Conservation (phyloP, 2,888 invertebrate species). For the Arctia plantaginis region DNA sequence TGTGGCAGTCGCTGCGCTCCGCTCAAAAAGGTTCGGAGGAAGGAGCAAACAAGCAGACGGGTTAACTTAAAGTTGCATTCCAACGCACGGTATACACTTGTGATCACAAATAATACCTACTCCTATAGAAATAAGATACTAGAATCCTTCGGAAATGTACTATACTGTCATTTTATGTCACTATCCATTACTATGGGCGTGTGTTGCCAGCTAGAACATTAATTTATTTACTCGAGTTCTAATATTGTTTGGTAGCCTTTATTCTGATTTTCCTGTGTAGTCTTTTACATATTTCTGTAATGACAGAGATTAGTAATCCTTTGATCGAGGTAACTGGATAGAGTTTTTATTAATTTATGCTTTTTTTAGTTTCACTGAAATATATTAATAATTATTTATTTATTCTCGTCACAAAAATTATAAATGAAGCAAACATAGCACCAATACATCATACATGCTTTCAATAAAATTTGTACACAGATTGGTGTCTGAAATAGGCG, state of each 20-base stretch:
- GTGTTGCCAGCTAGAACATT: slow-evolving; percentile 10
- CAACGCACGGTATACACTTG: background rate
- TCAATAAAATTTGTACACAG: too few relatives aligned
- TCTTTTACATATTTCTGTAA: background rate
- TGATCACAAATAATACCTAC: background rate
- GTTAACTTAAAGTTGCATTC: background rate
- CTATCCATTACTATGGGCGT: slow-evolving; percentile 12
- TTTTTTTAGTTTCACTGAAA: too few relatives aligned
- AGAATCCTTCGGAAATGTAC: slow-evolving; percentile 23
- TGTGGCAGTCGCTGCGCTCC: too few relatives aligned
- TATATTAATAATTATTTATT: too few relatives aligned
- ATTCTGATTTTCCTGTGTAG: background rate
- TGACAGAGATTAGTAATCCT: background rate
- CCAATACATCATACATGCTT: too few relatives aligned
- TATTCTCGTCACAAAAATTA: too few relatives aligned
- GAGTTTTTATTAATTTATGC: background rate
- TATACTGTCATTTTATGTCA: slow-evolving; percentile 30
- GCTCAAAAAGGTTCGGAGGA: too few relatives aligned
- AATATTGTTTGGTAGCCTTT: background rate
- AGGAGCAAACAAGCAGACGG: too few relatives aligned
- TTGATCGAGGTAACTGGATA: background rate
- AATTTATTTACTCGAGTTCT: background rate
- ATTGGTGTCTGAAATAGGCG: too few relatives aligned
- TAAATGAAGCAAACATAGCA: too few relatives aligned
- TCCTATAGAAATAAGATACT: slow-evolving; percentile 11